phyloP scores from a whole-genome alignment of 2,888 invertebrate species.

The Mystacides longicornis region DNA sequence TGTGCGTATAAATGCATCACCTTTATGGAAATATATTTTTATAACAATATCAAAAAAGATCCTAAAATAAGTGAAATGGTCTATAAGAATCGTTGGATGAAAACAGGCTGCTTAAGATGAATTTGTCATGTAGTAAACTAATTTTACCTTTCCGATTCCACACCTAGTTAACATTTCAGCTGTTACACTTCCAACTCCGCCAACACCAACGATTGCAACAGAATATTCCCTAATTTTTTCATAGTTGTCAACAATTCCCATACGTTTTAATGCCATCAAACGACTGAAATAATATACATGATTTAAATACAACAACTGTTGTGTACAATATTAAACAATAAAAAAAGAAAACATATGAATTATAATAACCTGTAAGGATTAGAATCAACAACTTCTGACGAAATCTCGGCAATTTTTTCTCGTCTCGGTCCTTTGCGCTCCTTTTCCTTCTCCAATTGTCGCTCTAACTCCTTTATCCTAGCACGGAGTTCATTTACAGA shows the following conservation, averaged over 20 bases:
- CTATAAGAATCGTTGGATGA: too few relatives aligned
- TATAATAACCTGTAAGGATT: constrained; percentile 87
- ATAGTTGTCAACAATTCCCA: constrained; percentile 99
- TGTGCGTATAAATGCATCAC: too few relatives aligned
- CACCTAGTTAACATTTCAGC: constrained; percentile 99
- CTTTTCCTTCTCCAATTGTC: constrained; percentile 49
- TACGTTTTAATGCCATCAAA: constrained; percentile 96
- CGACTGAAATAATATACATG: constrained; percentile 55
- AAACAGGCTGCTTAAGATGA: too few relatives aligned
- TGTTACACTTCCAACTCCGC: constrained; percentile 99
- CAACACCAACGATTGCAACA: constrained; percentile 93
- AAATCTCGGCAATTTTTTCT: constrained; percentile 81
- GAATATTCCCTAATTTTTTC: constrained; percentile 84
- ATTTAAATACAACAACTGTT: not conserved
- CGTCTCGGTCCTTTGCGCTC: constrained; percentile 44
- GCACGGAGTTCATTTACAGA: constrained; percentile 52
- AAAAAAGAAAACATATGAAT: not conserved
- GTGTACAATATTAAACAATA: not conserved
- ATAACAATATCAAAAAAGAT: too few relatives aligned
- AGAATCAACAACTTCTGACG: constrained; percentile 92
- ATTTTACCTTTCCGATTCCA: constrained; percentile 91
- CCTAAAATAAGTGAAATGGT: too few relatives aligned
- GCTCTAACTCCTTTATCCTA: constrained; percentile 58
- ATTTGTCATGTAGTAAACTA: too few relatives aligned
- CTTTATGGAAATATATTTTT: too few relatives aligned